phyloP scores from a whole-genome alignment of 2,888 invertebrate genomes.

The Axea sp. region DNA sequence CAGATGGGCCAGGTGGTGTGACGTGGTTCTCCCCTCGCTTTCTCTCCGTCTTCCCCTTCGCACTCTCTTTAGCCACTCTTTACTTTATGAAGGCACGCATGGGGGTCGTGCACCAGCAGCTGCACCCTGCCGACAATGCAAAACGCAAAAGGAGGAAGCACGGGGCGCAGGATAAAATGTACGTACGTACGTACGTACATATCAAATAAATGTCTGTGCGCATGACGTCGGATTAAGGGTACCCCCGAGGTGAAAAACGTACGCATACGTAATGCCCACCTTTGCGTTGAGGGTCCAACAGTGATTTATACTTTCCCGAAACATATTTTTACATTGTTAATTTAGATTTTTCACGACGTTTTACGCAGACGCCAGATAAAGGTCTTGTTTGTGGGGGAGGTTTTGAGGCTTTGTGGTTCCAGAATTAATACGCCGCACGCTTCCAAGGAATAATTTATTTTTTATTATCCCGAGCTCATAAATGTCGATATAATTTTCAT shows the following conservation, averaged over 20 bases:
- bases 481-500: too few species aligned
- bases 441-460: not conserved
- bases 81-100: constrained; percentile 75
- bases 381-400: not conserved
- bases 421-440: not conserved
- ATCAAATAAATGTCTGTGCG: constrained; percentile 15
- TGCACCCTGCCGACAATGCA: constrained; percentile 75
- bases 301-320: constrained; percentile 44
- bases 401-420: constrained; percentile 6
- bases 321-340: constrained; percentile 35
- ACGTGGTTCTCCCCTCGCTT: constrained; percentile 71
- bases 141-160: constrained; percentile 69
- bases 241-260: constrained; percentile 44
- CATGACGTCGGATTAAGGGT: constrained; percentile 33
- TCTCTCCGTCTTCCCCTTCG: constrained; percentile 42
- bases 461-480: not conserved
- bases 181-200: constrained; percentile 57
- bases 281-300: constrained; percentile 18
- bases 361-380: not conserved
- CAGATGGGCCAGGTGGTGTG: constrained; percentile 77
- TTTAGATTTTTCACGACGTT: not conserved
- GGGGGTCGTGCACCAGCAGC: constrained; percentile 76
- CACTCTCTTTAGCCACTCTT: constrained; percentile 52
- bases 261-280: constrained; percentile 51
- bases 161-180: constrained; percentile 43